Base-by-base conservation (phyloP, 53 echinoderm and acorn worm genomes). In the Paelopatides confundens region DNA sequence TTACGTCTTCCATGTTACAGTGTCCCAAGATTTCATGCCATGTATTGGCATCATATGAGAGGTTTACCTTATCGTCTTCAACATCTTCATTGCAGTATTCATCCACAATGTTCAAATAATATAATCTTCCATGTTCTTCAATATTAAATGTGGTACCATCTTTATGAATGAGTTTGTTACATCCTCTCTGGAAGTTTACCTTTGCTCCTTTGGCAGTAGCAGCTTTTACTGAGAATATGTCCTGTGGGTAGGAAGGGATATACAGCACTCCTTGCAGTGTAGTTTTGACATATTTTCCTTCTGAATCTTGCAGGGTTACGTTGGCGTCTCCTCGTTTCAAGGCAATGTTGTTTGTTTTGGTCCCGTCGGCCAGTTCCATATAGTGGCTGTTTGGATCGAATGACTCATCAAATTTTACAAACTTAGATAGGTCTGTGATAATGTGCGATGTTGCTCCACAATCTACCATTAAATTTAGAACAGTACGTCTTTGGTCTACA, bases 331-430 rank as follows among this genome's bases (percentile, higher is more conserved):
- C 90, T 34, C 52, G 66, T 47, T 85, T 85, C 23, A 9, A 35
- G 29, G 69, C 85, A 1, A 90, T 21, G 40, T 84, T 76, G 21
- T 52, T 85, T n/a, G 15, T 5, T 49, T 71, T 71, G 6, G 48
- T 85, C 31, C 90, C 85, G 31, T 90, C 90, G 8, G 90, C 90
- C 33, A 90, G 37, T 46, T 90, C 85, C 65, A 85, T 85, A 43
- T 24, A 51, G 39, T 90, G 85, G 9, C 53, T 37, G 1, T 40
- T 31, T 15, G 89, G 81, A 31, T 51, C 15, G 52, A 89, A 85
- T 9, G 82, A 33, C 35, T 58, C 50, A 28, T 90, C 90, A 89
- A 40, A 85, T 0, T 63, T 74, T 0, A 67, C 38, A 2, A 85
- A 77, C 5, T 74, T 77, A 5, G 40, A 37, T 38, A 48, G 31